These are phyloP conservation scores for Siniperca obscura DNA, from an alignment of 2,797 vertebrate genomes.

Conservation along the genomic window DNA sequence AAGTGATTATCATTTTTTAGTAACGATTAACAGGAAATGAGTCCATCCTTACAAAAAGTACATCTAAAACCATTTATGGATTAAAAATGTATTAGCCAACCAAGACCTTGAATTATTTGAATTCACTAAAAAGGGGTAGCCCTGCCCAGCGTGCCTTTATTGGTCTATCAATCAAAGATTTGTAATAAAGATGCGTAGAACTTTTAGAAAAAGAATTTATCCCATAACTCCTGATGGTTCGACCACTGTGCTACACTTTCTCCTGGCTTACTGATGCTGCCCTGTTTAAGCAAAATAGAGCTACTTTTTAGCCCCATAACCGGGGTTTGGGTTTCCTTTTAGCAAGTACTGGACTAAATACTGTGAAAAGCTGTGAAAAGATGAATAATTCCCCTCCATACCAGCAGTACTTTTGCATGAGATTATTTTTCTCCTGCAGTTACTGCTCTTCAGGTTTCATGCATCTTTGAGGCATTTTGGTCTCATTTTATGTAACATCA, in stretches of 20 bases:
- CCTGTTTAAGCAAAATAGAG: neutral
- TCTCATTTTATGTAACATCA: neutral
- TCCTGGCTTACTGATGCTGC: neutral
- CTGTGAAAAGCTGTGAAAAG: no score
- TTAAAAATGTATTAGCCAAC: neutral
- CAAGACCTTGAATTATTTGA: neutral
- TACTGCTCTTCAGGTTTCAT: slow-evolving; percentile 8
- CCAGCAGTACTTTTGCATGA: neutral
- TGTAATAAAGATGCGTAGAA: neutral
- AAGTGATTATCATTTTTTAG: neutral
- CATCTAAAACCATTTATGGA: neutral
- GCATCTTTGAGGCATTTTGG: slow-evolving; percentile 8
- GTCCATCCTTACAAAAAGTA: neutral
- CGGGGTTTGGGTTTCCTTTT: slow-evolving; percentile 3
- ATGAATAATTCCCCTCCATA: neutral
- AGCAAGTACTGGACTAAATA: neutral
- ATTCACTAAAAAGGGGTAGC: no score
- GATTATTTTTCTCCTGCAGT: slow-evolving; percentile 1
- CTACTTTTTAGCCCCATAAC: neutral
- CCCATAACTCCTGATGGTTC: neutral
- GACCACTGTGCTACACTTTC: neutral
- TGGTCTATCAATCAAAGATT: neutral
- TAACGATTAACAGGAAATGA: neutral
- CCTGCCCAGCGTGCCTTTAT: neutral
- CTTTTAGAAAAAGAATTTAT: neutral